These are phyloP conservation scores for Limnephilus auricula DNA, from an alignment of 2,888 invertebrate genomes.

Conservation along the genomic window DNA sequence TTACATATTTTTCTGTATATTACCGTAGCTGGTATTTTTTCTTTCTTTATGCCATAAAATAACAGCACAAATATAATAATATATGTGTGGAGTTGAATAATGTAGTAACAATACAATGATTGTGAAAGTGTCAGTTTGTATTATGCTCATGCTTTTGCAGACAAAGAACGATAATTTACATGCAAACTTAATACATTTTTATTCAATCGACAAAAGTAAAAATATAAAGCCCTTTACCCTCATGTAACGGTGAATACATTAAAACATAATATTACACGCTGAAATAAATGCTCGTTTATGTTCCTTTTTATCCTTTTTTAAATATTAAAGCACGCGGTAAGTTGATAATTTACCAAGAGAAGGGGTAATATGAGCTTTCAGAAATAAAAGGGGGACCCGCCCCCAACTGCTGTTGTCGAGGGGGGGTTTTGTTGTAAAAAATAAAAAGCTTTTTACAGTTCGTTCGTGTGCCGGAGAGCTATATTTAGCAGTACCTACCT, in stretches of 20 bases:
- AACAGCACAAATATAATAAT: not conserved
- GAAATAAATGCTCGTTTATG: not conserved
- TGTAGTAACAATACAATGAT: not conserved
- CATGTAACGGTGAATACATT: conserved; percentile 4
- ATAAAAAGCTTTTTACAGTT: conserved; percentile 22
- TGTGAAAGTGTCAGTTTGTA: not conserved
- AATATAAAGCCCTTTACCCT: not conserved
- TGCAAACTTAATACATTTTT: not conserved
- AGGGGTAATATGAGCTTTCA: conserved; percentile 46
- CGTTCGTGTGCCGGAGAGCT: conserved; percentile 68
- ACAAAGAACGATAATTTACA: not conserved
- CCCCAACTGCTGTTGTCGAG: conserved; percentile 30
- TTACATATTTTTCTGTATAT: not conserved
- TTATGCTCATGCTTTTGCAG: not conserved
- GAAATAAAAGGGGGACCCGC: conserved; percentile 36
- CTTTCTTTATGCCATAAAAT: not conserved
- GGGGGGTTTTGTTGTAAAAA: conserved; percentile 52
- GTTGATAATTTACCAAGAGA: conserved; percentile 47
- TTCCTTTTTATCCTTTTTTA: conserved; percentile 11
- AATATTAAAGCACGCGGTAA: conserved; percentile 34
- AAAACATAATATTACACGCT: not conserved
- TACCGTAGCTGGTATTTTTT: not conserved
- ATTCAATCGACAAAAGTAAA: not conserved
- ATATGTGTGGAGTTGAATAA: not conserved
- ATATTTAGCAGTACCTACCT: conserved; percentile 73